A percentile compares a stretch with the other conserved stretches of the same genome.
Evolutionary conservation across 1,140 invertebrate genomes (phyloP).

Genomic region (Aphelinus certus): DNA sequence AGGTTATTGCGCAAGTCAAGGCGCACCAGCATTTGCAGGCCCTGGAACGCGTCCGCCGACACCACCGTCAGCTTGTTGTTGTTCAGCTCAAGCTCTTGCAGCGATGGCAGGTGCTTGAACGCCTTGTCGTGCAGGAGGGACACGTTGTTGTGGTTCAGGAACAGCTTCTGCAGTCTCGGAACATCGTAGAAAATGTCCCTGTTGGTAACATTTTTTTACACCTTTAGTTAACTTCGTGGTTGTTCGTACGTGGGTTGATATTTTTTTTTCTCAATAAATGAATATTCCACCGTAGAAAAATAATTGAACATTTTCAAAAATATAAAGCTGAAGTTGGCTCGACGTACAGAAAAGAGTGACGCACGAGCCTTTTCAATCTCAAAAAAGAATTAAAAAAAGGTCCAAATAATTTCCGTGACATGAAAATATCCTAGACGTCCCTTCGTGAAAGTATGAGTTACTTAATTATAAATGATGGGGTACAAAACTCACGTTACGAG

Average conservation of each 20-base stretch:
- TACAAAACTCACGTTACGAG: too few relatives aligned
- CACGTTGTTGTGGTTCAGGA: constrained; percentile 77
- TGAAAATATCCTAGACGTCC: too few relatives aligned
- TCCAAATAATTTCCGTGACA: too few relatives aligned
- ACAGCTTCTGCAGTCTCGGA: constrained; percentile 73
- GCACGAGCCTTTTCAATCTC: too few relatives aligned
- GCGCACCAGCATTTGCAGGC: constrained; percentile 72
- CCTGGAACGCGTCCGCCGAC: constrained; percentile 76
- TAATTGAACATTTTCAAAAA: too few relatives aligned
- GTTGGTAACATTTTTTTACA: constrained; percentile 32
- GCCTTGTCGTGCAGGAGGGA: constrained; percentile 76
- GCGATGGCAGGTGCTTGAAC: constrained; percentile 72
- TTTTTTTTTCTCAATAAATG: too few relatives aligned
- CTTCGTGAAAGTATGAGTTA: too few relatives aligned
- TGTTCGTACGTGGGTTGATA: constrained; percentile 49
- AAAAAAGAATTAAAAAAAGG: too few relatives aligned
- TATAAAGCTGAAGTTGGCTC: too few relatives aligned
- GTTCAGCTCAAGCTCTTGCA: constrained; percentile 76
- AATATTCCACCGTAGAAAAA: too few relatives aligned
- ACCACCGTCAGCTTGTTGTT: constrained; percentile 76
- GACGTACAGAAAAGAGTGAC: too few relatives aligned
- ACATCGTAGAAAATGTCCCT: constrained; percentile 76
- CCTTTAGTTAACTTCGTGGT: constrained; percentile 57
- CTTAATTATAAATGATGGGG: too few relatives aligned
- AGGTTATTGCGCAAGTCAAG: constrained; percentile 76